Evolutionary conservation across 2,113 vertebrate species (phyloP), one percentile per base, ranked within the genome.

Genomic region (Beaufortia kweichowensis): DNA sequence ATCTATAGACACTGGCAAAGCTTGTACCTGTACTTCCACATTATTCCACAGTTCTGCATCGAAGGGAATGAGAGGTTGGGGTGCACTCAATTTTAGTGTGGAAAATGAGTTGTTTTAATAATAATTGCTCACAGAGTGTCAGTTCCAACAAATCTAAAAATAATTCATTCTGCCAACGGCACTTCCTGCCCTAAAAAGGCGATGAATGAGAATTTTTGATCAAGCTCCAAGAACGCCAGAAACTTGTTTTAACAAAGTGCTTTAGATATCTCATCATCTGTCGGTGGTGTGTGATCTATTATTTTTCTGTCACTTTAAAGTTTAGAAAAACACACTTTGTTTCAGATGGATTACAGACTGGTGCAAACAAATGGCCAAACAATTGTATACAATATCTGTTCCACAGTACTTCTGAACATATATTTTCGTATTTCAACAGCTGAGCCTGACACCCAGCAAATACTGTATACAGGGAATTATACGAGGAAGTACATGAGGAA

Each of bases 141-240:
- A 83, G 75, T 79, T 81, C 71, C 48, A 82, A 62, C 69, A 79
- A 83, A 83, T 83, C 77, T 74, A 80, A 50, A 76, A 76, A 79
- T 73, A 81, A 67, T 79, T 35, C 50, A 66, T 46, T 75, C 59
- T 64, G 79, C 85, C 85, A 78, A 59, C 65, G 83, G 85, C 83
- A 76, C 71, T 76, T 71, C 63, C 39, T 83, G 85, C 60, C 79
- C 75, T 83, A 81, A 79, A 84, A 81, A 79, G 70, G 79, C 83
- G 83, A 84, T 81, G 71, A 83, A 78, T 56, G 70, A 75, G 77
- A 80, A 83, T 83, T 82, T 77, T 76, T 78, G 66, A 81, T 86
- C 65, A 79, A 31, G 68, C 78, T 61, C 53, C 57, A 61, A 63
- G 66, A 76, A 53, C 23, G 71, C 69, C 68, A 66, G 39, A 78